Base-by-base conservation (phyloP, 2,113 vertebrate genomes). In the Campylomormyrus tamandua region DNA sequence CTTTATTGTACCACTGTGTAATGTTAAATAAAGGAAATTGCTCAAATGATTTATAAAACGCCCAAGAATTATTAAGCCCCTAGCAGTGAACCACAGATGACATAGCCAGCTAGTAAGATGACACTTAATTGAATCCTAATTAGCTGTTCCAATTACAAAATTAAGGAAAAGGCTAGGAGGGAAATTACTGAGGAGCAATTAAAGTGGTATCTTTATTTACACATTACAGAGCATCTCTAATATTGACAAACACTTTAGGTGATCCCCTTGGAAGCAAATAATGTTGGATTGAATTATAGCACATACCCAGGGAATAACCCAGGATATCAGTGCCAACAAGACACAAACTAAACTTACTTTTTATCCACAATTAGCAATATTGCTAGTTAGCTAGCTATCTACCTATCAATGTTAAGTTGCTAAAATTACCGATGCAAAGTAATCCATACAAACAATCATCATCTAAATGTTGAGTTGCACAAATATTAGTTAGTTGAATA, bases 121-220 rank as follows among this genome's bases (percentile, higher is more conserved):
- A 77, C 13, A 77, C 70, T 83, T 48, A 46, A 83, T 83, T 83
- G 70, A 77, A 83, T 83, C 3, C 80, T 46, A 83, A 83, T 83
- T 19, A n/a, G 80, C 45, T 83, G 42, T 83, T 42, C 19, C 45
- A 83, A 39, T 48, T 83, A 42, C 19, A 83, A 83, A 83, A 83
- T 83, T 83, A 83, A 83, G 39, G 80, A 21, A 83, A 83, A 46
- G 39, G 21, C 42, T 46, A n/a, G 3, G 39, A 9, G 35, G 80
- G 39, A 48, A 83, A 46, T 42, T 83, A 42, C 17, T 21, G 17
- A 83, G 42, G 45, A 46, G 9, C 80, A 83, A 83, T 48, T 83
- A 77, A 17, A 77, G 31, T 77, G 13, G 31, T 83, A 19, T 48
- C 19, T 83, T 83, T 83, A 46, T 83, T 48, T 83, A 83, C 45